A percentile compares a stretch with the other conserved stretches of the same genome.
phyloP scores from a whole-genome alignment of 2,888 invertebrate genomes.

The Keiferia lycopersicella region DNA sequence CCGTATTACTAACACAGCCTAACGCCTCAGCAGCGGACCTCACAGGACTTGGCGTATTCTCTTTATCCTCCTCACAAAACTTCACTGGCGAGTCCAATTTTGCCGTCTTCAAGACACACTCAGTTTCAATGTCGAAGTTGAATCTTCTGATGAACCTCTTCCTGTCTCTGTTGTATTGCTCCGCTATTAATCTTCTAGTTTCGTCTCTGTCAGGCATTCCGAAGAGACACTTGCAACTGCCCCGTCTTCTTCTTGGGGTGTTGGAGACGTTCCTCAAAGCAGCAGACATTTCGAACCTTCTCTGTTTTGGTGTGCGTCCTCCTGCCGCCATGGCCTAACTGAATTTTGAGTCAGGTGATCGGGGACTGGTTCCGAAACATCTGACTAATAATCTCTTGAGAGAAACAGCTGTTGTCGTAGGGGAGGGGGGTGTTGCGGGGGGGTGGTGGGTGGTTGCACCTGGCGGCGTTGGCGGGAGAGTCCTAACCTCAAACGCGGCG shows the following conservation, averaged over 20 bases:
- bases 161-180: constrained; percentile 81
- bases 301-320: constrained; percentile 75
- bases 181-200: constrained; percentile 80
- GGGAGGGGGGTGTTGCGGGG: constrained; percentile 51
- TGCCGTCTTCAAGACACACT: constrained; percentile 58
- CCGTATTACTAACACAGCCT: constrained; percentile 70
- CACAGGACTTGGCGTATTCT: constrained; percentile 60
- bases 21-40: constrained; percentile 66
- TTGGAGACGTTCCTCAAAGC: constrained; percentile 62
- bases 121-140: constrained; percentile 81
- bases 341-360: constrained; percentile 49
- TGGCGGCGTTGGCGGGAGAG: constrained; percentile 58
- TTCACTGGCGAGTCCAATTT: constrained; percentile 73
- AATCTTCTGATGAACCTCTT: constrained; percentile 81
- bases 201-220: constrained; percentile 82
- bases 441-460: constrained; percentile 66
- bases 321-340: constrained; percentile 63
- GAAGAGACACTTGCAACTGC: constrained; percentile 82
- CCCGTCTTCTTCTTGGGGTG: constrained; percentile 66
- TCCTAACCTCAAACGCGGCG: constrained; percentile 69
- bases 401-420: constrained; percentile 77
- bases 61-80: constrained; percentile 68
- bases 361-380: constrained; percentile 77
- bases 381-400: constrained; percentile 78
- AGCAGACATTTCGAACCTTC: constrained; percentile 69